These are phyloP conservation scores for Apodemus sylvaticus DNA, from an alignment of 2,113 vertebrate species.

Conservation along the genomic window DNA sequence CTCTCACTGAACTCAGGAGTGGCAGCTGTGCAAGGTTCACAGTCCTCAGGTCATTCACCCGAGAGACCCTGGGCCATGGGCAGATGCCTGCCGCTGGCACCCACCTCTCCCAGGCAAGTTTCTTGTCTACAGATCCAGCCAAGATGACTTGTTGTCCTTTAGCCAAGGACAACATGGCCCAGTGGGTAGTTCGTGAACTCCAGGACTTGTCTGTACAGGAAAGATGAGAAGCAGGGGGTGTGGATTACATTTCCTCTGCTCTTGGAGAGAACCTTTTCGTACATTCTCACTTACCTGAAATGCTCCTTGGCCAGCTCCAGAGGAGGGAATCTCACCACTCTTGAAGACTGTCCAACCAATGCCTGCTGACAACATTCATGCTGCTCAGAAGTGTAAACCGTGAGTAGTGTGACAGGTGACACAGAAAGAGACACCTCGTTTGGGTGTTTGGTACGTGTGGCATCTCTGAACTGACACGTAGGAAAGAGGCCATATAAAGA, in stretches of 20 bases:
- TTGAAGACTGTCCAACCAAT: background rate
- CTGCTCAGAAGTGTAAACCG: background rate
- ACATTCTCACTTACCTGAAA: background rate
- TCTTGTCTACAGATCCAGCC: background rate
- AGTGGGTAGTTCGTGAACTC: background rate
- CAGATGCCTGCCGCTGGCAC: background rate
- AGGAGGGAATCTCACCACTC: background rate
- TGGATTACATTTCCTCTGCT: background rate
- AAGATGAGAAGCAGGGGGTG: background rate
- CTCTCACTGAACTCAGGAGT: background rate
- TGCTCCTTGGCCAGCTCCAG: background rate
- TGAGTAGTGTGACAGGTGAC: background rate
- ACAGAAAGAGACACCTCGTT: background rate
- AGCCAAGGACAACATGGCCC: background rate
- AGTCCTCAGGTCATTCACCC: background rate
- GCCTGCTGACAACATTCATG: background rate
- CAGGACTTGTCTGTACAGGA: background rate
- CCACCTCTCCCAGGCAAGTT: background rate
- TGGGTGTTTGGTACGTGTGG: background rate
- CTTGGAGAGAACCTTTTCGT: background rate
- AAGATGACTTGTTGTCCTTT: background rate
- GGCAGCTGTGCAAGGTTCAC: background rate
- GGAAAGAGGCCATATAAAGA: background rate
- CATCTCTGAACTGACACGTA: background rate
- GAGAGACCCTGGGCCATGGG: background rate